Conservation (phyloP, 2,888 invertebrate genomes). For the Phragmatobia fuliginosa region DNA sequence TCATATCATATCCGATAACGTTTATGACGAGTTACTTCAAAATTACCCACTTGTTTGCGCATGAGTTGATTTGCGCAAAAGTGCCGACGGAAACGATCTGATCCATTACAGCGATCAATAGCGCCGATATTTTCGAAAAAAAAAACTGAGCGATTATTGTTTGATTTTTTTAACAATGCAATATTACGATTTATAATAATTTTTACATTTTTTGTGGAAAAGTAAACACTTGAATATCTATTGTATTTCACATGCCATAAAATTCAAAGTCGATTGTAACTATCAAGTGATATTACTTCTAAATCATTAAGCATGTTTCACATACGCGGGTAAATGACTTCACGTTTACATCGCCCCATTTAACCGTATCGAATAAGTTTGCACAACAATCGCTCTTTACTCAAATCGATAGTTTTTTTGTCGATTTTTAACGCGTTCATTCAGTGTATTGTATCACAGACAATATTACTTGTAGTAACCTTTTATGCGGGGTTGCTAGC, state of each 20-base stretch:
- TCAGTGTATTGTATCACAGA: slow-evolving; percentile 68
- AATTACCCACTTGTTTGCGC: slow-evolving; percentile 73
- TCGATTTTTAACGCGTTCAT: slow-evolving; percentile 78
- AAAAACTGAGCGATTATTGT: slow-evolving; percentile 25
- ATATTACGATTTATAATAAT: slow-evolving; percentile 42
- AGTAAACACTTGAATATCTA: neutral
- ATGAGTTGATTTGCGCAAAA: slow-evolving; percentile 77
- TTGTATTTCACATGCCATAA: neutral
- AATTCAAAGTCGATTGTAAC: slow-evolving; percentile 20
- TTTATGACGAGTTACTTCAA: slow-evolving; percentile 61
- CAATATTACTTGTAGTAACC: slow-evolving; percentile 64
- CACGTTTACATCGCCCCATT: slow-evolving; percentile 82
- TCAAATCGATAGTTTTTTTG: slow-evolving; percentile 77
- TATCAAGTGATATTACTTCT: slow-evolving; percentile 62
- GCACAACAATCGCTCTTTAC: slow-evolving; percentile 85
- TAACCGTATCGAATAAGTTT: slow-evolving; percentile 84
- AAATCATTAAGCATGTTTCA: slow-evolving; percentile 83
- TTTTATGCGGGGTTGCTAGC: slow-evolving; percentile 69
- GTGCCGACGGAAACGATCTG: slow-evolving; percentile 53
- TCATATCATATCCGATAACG: slow-evolving; percentile 74
- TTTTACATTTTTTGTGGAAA: slow-evolving; percentile 13
- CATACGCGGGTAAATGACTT: slow-evolving; percentile 71
- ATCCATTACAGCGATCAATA: slow-evolving; percentile 58
- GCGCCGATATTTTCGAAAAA: slow-evolving; percentile 56
- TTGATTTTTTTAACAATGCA: slow-evolving; percentile 26